Evolutionary conservation across 2,797 vertebrate genomes (phyloP), one percentile per base, ranked within the genome.

Genomic region (Rhodeus uyekii): DNA sequence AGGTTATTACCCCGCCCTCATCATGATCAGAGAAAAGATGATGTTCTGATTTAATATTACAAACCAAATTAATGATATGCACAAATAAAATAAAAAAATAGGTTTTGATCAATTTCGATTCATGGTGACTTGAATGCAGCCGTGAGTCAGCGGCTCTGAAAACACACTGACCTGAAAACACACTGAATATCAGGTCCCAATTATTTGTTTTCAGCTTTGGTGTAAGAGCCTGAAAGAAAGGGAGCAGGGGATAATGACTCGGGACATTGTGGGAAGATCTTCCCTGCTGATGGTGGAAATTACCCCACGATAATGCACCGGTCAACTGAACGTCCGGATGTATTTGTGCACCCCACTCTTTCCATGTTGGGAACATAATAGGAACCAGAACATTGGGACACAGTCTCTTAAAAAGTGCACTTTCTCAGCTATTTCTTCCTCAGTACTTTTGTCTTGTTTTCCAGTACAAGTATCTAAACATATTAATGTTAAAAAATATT

Each of bases 241-340:
- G n/a, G 27, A 3, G 12, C 14, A 18, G 60, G 27, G 60, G 4
- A 55, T 39, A 55, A 78, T 42, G 27, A 14, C 18, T 29, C 29
- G 48, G 53, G 24, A 58, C 24, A 14, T n/a, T 58, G 55, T 18
- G 22, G 27, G 58, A 29, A 16, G 16, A 12, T 42, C 38, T 60
- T 69, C 18, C 77, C 50, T 44, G 24, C 77, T 69, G 76, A 78
- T 12, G 38, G 50, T 22, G 50, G 4, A 69, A 69, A 79, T 69
- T 42, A 69, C 48, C 3, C n/a, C 5, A 14, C 32, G 24, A n/a
- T 32, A 13, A 42, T 68, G 34, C 34, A 42, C 5, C 14, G 5
- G 58, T 60, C 58, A 29, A 14, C 13, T 29, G 27, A 27, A 29
- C 3, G 58, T 29, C 24, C 27, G 27, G 58, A 60, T 60, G 58